Percentiles rank a stretch among this genome's conserved stretches.
Evolutionary conservation across 2,113 vertebrate genomes (phyloP).

Genomic region (Archocentrus centrarchus): DNA sequence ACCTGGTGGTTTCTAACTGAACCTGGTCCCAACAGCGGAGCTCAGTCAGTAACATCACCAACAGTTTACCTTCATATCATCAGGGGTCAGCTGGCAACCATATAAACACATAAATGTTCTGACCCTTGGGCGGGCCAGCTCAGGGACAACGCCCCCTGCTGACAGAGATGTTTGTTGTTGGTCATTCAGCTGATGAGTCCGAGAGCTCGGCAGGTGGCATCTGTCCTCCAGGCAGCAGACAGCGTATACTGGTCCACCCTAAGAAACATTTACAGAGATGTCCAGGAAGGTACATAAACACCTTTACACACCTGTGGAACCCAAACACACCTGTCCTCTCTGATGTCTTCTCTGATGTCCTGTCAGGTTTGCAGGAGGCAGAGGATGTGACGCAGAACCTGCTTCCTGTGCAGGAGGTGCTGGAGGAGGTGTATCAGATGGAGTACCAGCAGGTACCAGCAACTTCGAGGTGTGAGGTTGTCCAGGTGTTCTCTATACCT

Average conservation of each 20-base stretch:
- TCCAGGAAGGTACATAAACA: constrained; percentile 67
- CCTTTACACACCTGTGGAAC: not conserved
- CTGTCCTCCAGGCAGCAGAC: constrained; percentile 71
- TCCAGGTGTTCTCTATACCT: too few species aligned
- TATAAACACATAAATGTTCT: too few species aligned
- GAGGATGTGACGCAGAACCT: constrained; percentile 76
- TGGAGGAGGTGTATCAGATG: constrained; percentile 77
- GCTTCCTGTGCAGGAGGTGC: constrained; percentile 63
- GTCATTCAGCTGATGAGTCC: constrained; percentile 75
- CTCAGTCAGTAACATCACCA: too few species aligned
- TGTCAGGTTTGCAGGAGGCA: constrained; percentile 82
- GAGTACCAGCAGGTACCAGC: constrained; percentile 76
- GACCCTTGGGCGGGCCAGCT: not conserved
- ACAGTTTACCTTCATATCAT: too few species aligned
- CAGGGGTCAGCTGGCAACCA: too few species aligned
- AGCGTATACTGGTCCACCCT: constrained; percentile 81
- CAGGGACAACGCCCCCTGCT: not conserved
- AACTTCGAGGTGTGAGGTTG: not conserved
- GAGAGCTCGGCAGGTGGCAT: constrained; percentile 71
- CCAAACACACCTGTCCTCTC: not conserved
- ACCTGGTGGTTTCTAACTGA: too few species aligned
- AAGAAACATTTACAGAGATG: constrained; percentile 62
- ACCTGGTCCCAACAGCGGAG: too few species aligned
- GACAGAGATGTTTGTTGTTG: not conserved
- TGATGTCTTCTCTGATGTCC: too few species aligned